Conservation (phyloP, 2,888 invertebrate genomes). For the Epiblema foenella region DNA sequence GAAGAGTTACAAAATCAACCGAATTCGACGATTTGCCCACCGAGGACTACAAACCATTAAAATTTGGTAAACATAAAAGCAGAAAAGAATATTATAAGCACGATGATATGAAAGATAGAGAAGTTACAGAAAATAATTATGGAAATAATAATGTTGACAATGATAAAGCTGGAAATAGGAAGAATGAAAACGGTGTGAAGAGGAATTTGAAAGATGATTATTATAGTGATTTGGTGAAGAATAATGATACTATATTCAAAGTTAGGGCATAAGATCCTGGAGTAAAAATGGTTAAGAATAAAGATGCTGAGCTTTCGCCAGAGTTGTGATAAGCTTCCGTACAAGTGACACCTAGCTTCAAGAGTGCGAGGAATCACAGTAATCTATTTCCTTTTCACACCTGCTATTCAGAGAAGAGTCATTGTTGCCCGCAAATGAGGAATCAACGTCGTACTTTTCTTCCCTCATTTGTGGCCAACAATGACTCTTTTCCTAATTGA, state of each 20-base stretch:
- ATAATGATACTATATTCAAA: conserved; percentile 53
- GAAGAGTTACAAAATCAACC: conserved; percentile 55
- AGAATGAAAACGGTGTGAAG: conserved; percentile 43
- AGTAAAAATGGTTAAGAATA: neutral
- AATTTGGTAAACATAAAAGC: neutral
- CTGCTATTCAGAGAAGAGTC: no score
- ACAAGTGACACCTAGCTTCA: no score
- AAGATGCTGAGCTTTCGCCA: neutral
- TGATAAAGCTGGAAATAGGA: neutral
- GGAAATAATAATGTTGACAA: neutral
- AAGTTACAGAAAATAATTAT: neutral
- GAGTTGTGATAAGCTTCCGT: no score
- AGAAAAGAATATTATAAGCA: neutral
- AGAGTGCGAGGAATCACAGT: no score
- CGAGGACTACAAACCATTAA: conserved; percentile 36
- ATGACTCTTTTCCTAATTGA: no score
- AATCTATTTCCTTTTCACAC: no score
- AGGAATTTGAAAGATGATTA: conserved; percentile 63
- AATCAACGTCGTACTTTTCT: no score
- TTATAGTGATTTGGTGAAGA: conserved; percentile 58
- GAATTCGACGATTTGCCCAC: conserved; percentile 45
- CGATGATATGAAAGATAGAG: conserved; percentile 8
- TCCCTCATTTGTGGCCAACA: no score
- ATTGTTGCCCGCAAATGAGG: no score
- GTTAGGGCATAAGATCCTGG: conserved; percentile 29